Evolutionary conservation across 1,140 invertebrate species (phyloP), one percentile per base, ranked within the genome.

Genomic region (Pteromalus puparum): DNA sequence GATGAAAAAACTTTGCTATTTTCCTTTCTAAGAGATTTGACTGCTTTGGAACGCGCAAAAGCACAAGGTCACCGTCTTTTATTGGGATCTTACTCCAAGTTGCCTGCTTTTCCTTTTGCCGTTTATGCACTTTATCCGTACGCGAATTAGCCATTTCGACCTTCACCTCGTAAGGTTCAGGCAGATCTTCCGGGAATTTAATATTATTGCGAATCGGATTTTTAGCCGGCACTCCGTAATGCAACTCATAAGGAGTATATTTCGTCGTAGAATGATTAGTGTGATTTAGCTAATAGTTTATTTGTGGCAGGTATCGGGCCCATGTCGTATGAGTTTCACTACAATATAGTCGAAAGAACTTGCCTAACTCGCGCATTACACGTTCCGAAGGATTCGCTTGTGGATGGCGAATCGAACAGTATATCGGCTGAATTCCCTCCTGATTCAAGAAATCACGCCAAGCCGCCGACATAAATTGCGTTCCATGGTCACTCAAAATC

Each of bases 1-100:
- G 24, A 72, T 82, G 68, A 38, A 82, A 82, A 73, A 82, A 74
- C 53, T 82, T 82, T 13, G 38, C 30, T 1, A 65, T 82, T 4
- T 13, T 72, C 26, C 28, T 46, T 21, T 82, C 30, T 12, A 82
- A 3, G 4, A 61, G 21, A 53, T 28, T 48, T 7, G 72, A 82
- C 34, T 24, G 34, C 15, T 73, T 46, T 30, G 30, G 30, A 4
- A 30, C 30, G 30, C 30, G 30, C 30, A 30, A 4, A 30, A 30
- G 30, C 4, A 24, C 53, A n/a, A 28, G 53, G 13, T 3, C 48
- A 34, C 15, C 38, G 26, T 48, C 15, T 9, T 46, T 82, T 28
- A 82, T 24, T 18, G 46, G n/a, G 2, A 30, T 42, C 10, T 5
- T 42, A 15, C 28, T 68, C 10, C 3, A 13, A 2, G 5, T 34